These are phyloP conservation scores for Holcopasites calliopsidis DNA, from an alignment of 1,140 invertebrate species.

Conservation along the genomic window DNA sequence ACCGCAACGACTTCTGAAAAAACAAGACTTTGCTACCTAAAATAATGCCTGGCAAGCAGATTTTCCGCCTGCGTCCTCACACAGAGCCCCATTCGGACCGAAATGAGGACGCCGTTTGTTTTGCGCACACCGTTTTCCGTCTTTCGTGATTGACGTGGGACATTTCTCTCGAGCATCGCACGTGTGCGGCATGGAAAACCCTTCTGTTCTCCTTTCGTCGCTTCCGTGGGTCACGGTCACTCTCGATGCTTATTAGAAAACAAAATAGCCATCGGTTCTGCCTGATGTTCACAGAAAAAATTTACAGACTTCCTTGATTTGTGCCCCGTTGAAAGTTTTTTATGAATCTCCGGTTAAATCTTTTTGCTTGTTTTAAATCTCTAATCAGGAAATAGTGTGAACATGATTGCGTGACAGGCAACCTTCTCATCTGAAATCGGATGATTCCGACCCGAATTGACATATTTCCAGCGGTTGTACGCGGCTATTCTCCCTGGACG, in stretches of 20 bases:
- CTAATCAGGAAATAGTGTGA: too few relatives aligned
- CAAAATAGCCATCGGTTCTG: background rate
- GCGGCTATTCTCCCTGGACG: constrained; percentile 38
- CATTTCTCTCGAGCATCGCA: background rate
- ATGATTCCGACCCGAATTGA: constrained; percentile 63
- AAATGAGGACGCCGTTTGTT: background rate
- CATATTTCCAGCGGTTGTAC: constrained; percentile 64
- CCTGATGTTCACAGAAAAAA: constrained; percentile 1
- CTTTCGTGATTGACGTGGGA: constrained; percentile 32
- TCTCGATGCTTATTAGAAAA: background rate
- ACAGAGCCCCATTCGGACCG: background rate
- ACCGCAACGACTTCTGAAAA: constrained; percentile 29
- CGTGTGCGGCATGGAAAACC: constrained; percentile 9
- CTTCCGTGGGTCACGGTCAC: background rate
- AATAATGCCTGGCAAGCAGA: constrained; percentile 38
- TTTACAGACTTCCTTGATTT: background rate
- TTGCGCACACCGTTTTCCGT: constrained; percentile 10
- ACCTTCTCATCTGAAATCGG: background rate
- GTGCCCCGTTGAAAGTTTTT: background rate
- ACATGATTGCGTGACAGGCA: background rate
- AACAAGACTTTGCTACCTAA: constrained; percentile 12
- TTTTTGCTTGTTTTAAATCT: too few relatives aligned
- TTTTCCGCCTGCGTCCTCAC: background rate
- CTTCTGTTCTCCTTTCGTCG: constrained; percentile 25
- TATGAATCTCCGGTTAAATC: too few relatives aligned